Evolutionary conservation across 2,113 vertebrate genomes (phyloP).

Genomic region (Okapia johnstoni): DNA sequence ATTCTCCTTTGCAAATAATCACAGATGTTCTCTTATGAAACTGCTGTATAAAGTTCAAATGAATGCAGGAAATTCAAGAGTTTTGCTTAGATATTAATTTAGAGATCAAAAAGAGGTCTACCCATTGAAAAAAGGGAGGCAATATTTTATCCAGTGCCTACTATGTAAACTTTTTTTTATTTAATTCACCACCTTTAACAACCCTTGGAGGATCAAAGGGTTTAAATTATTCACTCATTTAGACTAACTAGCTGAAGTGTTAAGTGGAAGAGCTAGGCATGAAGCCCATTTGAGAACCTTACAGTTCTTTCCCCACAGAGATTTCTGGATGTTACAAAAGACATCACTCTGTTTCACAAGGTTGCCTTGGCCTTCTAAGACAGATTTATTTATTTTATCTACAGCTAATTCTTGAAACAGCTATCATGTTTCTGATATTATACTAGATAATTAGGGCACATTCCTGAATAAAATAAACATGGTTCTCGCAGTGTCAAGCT

Average conservation of each 20-base stretch:
- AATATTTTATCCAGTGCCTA: neutral
- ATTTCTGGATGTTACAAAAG: neutral
- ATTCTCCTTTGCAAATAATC: constrained; percentile 34
- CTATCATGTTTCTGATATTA: neutral
- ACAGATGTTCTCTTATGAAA: constrained; percentile 47
- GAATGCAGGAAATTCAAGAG: neutral
- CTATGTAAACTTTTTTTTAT: neutral
- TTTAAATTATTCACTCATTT: constrained; percentile 15
- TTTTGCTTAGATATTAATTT: constrained; percentile 8
- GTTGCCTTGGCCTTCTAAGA: neutral
- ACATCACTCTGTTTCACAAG: neutral
- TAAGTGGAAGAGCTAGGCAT: neutral
- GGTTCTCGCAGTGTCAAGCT: neutral
- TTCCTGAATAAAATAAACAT: neutral
- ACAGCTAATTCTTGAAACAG: neutral
- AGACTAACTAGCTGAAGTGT: neutral
- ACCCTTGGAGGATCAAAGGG: neutral
- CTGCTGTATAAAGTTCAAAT: neutral
- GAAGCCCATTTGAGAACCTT: neutral
- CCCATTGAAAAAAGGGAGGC: neutral
- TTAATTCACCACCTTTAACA: neutral
- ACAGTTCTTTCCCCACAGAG: neutral
- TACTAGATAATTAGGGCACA: neutral
- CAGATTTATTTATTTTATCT: neutral
- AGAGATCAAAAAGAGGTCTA: constrained; percentile 22